Base-by-base conservation (phyloP, 2,888 invertebrate genomes). In the Stegophylla sp. region DNA sequence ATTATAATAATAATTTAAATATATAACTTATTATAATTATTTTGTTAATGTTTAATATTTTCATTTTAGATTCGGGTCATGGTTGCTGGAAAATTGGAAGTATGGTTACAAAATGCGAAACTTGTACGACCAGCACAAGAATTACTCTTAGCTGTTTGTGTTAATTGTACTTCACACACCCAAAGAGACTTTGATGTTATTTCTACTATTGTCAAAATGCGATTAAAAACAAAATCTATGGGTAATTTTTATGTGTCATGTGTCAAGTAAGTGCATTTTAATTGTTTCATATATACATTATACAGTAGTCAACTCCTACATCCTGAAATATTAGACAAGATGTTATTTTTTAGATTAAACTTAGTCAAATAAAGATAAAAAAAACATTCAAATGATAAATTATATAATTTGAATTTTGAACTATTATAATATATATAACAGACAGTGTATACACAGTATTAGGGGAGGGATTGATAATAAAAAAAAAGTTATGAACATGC, bases 41-140 rank as follows among this genome's bases (percentile, higher is more conserved):
- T 41, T 17, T n/a, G 28, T 63, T 0, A 69, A n/a, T 41, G 45
- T 10, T 79, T 51, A 23, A 81, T 10, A 26, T 34, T 34, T 17
- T 7, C 53, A 63, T 20, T 45, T 13, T 85, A 89, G 89, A 92
- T 96, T 83, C 90, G 96, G 28, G 90, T 92, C 85, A 90, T 93
- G 75, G 92, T 93, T 0, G 92, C 93, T 1, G 91, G 92, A 0
- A 91, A 94, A 0, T 89, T 98, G 26, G 98, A 98, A 86, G 91
- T 93, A 84, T 98, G 97, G 97, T 89, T 98, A 82, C 96, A 97
- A 86, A 97, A 97, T 86, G 96, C 97, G 82, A 98, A 98, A 89
- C 88, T 97, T 76, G 94, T 94, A 89, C 92, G 95, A 85, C 91
- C 93, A 28, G 96, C 96, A 0, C 96, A 97, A 86, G 98, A 98